phyloP scores from a whole-genome alignment of 1,140 invertebrate species.

The Rhizoglyphus robini region DNA sequence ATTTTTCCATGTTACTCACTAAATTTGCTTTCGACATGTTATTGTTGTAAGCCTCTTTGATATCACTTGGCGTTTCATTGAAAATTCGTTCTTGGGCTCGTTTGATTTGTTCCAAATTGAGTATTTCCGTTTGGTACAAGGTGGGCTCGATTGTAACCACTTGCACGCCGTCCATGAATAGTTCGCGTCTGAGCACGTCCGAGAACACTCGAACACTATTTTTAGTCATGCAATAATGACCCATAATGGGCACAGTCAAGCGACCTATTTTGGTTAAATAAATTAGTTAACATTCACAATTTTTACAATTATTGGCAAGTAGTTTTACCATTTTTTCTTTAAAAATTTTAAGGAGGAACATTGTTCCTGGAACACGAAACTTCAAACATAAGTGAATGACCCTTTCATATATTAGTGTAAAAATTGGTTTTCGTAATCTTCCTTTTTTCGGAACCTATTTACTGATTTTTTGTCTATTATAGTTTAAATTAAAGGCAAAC shows the following conservation, averaged over 20 bases:
- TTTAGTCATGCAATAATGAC: slow-evolving; percentile 41
- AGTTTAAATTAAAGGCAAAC: too few species aligned
- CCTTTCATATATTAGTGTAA: too few species aligned
- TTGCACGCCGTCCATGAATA: slow-evolving; percentile 39
- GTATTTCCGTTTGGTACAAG: slow-evolving; percentile 14
- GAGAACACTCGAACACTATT: slow-evolving; percentile 39
- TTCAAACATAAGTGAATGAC: too few species aligned
- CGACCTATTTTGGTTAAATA: slow-evolving; percentile 1
- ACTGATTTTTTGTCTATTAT: too few species aligned
- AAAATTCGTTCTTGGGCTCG: slow-evolving; percentile 23
- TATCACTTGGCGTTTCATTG: slow-evolving; percentile 31
- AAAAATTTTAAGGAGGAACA: too few species aligned
- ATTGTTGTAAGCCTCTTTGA: slow-evolving; percentile 32
- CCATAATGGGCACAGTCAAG: slow-evolving; percentile 29
- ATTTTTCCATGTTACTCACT: slow-evolving; percentile 26
- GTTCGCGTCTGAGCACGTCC: slow-evolving; percentile 40
- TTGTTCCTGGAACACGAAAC: too few species aligned
- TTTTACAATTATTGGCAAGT: too few species aligned
- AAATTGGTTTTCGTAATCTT: too few species aligned
- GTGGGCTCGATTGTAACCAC: slow-evolving; percentile 39
- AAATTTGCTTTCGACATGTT: slow-evolving; percentile 31
- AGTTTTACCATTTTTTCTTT: too few species aligned
- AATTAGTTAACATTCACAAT: too few species aligned
- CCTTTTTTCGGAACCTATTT: too few species aligned
- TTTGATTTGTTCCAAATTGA: neutral